Evolutionary conservation across 2,888 invertebrate genomes (phyloP).

Genomic region (Exephanes ischioxanthus): DNA sequence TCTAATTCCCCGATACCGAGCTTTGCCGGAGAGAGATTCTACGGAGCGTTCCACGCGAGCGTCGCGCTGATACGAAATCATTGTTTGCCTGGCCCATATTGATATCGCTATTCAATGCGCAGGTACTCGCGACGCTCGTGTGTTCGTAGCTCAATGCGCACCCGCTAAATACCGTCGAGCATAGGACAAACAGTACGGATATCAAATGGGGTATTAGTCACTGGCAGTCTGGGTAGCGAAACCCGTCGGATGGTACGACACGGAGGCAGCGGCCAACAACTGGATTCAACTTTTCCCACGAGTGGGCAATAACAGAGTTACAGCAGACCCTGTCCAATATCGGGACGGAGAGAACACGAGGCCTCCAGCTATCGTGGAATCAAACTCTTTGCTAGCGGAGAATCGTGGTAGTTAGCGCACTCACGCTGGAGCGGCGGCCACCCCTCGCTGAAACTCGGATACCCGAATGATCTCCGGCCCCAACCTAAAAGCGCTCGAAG

Average conservation of each 20-base stretch:
- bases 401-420: constrained; percentile 37
- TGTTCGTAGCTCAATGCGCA: not conserved
- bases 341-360: constrained; percentile 14
- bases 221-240: not conserved
- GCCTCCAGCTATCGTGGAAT: constrained; percentile 30
- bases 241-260: not conserved
- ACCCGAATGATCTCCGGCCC: constrained; percentile 6
- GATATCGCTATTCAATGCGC: constrained; percentile 46
- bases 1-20: constrained; percentile 63
- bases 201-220: not conserved
- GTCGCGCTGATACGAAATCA: constrained; percentile 58
- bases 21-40: constrained; percentile 22
- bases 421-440: not conserved
- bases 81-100: constrained; percentile 59
- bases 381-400: constrained; percentile 45
- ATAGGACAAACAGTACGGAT: not conserved
- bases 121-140: not conserved
- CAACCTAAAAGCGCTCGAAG: constrained; percentile 25
- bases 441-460: constrained; percentile 1
- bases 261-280: not conserved
- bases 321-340: constrained; percentile 37
- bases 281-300: not conserved
- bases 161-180: constrained; percentile 12
- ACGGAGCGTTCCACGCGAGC: constrained; percentile 18
- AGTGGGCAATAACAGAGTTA: constrained; percentile 18